Percentiles rank a stretch among this genome's conserved stretches.
Conservation (phyloP, 2,888 invertebrate species). For the Tenthredo amoena region DNA sequence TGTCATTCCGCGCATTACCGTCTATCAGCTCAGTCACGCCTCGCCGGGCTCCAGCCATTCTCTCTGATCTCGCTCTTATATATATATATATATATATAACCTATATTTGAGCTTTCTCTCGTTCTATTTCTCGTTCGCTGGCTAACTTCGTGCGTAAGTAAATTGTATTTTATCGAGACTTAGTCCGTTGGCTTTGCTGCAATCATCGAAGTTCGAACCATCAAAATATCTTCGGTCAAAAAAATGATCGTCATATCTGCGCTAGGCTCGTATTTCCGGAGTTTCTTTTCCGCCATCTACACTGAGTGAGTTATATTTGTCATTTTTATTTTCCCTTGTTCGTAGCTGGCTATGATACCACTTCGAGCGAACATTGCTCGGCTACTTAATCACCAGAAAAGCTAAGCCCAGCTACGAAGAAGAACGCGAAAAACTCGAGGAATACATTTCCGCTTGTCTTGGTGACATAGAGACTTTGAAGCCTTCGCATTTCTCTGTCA, state of each 20-base stretch:
- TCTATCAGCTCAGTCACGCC: slow-evolving; percentile 68
- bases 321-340: slow-evolving; percentile 10
- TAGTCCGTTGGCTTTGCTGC: neutral
- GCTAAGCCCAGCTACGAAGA: neutral
- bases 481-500: neutral
- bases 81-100: neutral
- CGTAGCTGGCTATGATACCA: neutral
- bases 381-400: slow-evolving; percentile 12
- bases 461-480: neutral
- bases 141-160: slow-evolving; percentile 44
- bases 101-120: neutral
- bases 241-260: neutral
- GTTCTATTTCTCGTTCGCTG: neutral
- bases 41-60: slow-evolving; percentile 59
- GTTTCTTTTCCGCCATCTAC: neutral
- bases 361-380: neutral
- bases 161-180: slow-evolving; percentile 21
- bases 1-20: slow-evolving; percentile 71
- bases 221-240: neutral
- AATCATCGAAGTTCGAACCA: neutral
- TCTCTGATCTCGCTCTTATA: slow-evolving; percentile 23
- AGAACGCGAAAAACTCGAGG: slow-evolving; percentile 4
- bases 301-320: slow-evolving; percentile 2
- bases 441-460: slow-evolving; percentile 32
- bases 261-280: neutral